A percentile compares a stretch with the other conserved stretches of the same genome.
phyloP scores from a whole-genome alignment of 1,140 invertebrate species.

The Trinorchestia longiramus region DNA sequence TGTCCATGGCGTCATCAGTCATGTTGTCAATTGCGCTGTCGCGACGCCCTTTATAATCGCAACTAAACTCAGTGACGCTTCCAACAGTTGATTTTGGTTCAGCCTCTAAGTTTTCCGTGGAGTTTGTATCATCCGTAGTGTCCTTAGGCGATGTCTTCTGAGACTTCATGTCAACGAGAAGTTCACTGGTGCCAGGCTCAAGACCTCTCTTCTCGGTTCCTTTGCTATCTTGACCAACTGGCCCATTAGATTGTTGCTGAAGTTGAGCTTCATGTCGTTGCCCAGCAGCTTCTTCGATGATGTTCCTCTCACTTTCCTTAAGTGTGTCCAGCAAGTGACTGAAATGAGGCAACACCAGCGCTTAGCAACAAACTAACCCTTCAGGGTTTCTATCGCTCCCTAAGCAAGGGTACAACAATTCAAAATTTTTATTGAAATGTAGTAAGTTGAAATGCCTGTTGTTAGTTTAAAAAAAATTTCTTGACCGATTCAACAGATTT shows the following conservation, averaged over 20 bases:
- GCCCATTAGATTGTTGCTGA: neutral
- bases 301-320: conserved; percentile 27
- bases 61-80: neutral
- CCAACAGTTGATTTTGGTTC: neutral
- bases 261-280: neutral
- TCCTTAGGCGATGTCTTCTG: neutral
- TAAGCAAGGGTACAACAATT: neutral
- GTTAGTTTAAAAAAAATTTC: neutral
- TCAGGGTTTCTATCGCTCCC: neutral
- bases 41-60: neutral
- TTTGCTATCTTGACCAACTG: neutral
- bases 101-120: neutral
- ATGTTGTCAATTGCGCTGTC: conserved; percentile 21
- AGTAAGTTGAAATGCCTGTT: neutral
- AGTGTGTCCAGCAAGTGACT: conserved; percentile 11
- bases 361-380: neutral
- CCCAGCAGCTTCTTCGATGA: neutral
- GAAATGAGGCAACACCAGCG: neutral
- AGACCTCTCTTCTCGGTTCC: neutral
- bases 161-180: neutral
- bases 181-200: neutral
- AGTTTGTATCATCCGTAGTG: neutral
- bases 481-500: neutral
- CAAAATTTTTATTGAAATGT: neutral
- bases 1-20: neutral